A percentile compares a stretch with the other conserved stretches of the same genome.
Evolutionary conservation across 2,113 vertebrate genomes (phyloP).

Genomic region (Phalacrocorax pelagicus): DNA sequence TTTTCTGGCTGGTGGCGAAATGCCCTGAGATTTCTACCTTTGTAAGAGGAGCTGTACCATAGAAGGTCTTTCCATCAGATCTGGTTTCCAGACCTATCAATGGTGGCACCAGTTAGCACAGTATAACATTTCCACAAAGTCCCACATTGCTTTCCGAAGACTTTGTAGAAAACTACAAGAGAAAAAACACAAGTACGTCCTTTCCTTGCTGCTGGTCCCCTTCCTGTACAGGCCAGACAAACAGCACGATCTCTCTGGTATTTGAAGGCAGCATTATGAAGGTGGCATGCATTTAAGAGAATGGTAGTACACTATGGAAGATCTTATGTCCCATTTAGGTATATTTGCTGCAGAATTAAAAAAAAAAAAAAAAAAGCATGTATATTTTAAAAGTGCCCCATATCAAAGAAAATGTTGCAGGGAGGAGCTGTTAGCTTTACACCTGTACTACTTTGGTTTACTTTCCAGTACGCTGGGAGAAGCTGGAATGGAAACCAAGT

Average conservation of each 20-base stretch:
- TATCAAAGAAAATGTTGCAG: neutral
- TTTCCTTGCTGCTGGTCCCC: neutral
- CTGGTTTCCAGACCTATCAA: neutral
- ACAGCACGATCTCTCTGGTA: neutral
- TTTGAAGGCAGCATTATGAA: rapidly evolving
- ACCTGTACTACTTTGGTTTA: neutral
- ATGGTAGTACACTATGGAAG: neutral
- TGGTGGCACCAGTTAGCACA: neutral
- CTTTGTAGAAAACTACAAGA: neutral
- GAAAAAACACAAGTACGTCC: neutral
- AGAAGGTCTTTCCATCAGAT: neutral
- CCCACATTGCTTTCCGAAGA: neutral
- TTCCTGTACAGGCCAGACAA: neutral
- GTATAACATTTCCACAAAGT: neutral
- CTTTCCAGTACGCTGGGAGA: neutral
- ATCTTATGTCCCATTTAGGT: neutral
- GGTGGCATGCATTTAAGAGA: neutral
- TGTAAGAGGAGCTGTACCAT: neutral
- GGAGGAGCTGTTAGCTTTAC: neutral
- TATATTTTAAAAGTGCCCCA: neutral
- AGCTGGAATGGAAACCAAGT: neutral
- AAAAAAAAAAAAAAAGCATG: neutral
- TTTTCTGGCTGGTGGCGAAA: neutral
- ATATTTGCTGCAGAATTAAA: neutral
- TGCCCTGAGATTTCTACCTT: neutral